Evolutionary conservation across 1,140 invertebrate species (phyloP), one percentile per base, ranked within the genome.

Genomic region (Venustaconcha ellipsiformis): DNA sequence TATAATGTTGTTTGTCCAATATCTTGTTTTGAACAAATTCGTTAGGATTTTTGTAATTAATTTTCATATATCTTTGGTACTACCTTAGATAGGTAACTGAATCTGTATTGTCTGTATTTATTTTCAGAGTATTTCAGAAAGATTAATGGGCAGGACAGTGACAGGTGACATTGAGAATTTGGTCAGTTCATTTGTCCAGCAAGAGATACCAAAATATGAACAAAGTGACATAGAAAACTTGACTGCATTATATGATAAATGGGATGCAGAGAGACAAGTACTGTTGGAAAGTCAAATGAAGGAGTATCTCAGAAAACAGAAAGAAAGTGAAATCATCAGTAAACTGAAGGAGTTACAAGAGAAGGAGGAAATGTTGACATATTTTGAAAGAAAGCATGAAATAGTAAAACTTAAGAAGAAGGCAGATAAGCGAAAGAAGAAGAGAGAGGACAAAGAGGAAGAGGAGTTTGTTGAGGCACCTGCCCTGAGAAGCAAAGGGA

Each of bases 401-500:
- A 67, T 76, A 13, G 8, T 55, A 17, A 5, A n/a, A 11, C 14
- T 23, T 2, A 11, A 56, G 26, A 58, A 57, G 20, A 13, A 66
- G 14, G 14, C 15, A 12, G 56, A 60, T n/a, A 26, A 72, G 68
- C 4, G 11, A 48, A 8, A 8, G 6, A 58, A 76, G 37, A 63
- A 58, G 5, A 18, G n/a, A 20, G 57, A 20, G 23, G 64, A 18
- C 1, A 30, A 59, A 6, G 69, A 60, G 55, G 26, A 57, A 30
- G 73, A 69, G 37, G 74, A 70, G 23, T 76, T 59, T 71, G 74
- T 76, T 2, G 68, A 57, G 20, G 69, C 69, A 14, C 74, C 74
- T 17, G 74, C 37, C 37, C 37, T 48, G 6, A 48, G 37, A 48
- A 11, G 37, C 37, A 48, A 48, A 48, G 74, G 18, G 68, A 76